Percentiles rank a stretch among this genome's conserved stretches.
Evolutionary conservation across 1,140 invertebrate species (phyloP).

Genomic region (Trichonephila inaurata): DNA sequence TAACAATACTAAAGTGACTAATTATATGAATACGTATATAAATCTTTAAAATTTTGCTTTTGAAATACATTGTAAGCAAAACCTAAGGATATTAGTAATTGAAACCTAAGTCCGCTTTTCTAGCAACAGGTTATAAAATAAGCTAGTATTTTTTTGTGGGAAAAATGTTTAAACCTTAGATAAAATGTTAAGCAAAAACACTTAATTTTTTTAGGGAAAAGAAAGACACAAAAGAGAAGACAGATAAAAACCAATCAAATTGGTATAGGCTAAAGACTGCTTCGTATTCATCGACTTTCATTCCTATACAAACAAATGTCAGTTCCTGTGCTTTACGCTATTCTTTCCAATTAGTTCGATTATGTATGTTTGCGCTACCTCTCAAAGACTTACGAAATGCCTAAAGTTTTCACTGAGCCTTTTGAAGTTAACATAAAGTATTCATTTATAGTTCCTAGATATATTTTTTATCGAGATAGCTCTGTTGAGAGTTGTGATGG

Average conservation of each 20-base stretch:
- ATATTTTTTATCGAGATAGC: background rate
- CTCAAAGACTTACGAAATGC: conserved; percentile 1
- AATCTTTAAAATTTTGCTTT: too few species aligned
- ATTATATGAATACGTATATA: too few species aligned
- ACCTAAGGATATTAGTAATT: too few species aligned
- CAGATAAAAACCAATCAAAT: background rate
- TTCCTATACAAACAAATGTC: background rate
- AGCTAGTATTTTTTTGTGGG: too few species aligned
- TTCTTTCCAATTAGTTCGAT: conserved; percentile 19
- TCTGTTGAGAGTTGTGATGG: background rate
- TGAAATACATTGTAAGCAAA: too few species aligned
- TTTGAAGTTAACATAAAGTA: background rate
- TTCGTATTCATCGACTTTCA: background rate
- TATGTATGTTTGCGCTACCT: background rate
- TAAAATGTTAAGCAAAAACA: background rate
- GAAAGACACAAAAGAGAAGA: background rate
- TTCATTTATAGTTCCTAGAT: background rate
- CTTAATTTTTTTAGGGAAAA: background rate
- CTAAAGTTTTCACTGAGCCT: background rate
- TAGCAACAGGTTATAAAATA: too few species aligned
- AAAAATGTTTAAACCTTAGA: background rate
- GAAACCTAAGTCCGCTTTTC: too few species aligned
- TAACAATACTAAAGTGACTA: too few species aligned
- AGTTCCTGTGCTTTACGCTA: background rate
- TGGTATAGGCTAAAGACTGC: background rate